phyloP scores from a whole-genome alignment of 2,888 invertebrate species.

The Hirtodrosophila confusa region DNA sequence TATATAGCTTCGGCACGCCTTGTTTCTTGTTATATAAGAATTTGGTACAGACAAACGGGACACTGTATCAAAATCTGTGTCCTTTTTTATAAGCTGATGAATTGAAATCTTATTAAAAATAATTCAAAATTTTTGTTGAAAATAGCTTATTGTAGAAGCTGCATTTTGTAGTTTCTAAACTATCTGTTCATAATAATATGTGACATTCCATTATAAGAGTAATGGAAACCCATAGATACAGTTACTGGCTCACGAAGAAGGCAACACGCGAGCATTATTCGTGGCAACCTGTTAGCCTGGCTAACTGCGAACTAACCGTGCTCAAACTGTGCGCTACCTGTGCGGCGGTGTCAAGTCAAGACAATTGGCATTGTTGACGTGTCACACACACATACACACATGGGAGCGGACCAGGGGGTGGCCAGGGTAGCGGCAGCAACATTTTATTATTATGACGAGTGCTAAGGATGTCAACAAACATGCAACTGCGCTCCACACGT shows the following conservation, averaged over 20 bases:
- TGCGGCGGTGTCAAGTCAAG: constrained; percentile 58
- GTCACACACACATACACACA: not conserved
- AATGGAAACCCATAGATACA: not conserved
- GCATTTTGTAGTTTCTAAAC: no score
- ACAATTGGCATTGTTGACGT: constrained; percentile 68
- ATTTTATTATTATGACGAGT: constrained; percentile 70
- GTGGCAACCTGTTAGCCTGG: constrained; percentile 20
- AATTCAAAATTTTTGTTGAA: no score
- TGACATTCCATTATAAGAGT: constrained; percentile 1
- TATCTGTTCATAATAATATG: not conserved
- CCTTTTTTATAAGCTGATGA: no score
- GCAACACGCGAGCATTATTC: constrained; percentile 26
- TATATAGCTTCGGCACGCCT: no score
- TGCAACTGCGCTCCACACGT: constrained; percentile 56
- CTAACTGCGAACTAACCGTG: constrained; percentile 14
- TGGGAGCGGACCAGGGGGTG: not conserved
- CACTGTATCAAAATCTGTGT: no score
- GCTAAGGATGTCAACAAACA: constrained; percentile 64
- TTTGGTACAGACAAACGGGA: no score
- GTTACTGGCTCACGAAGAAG: not conserved
- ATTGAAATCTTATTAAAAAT: no score
- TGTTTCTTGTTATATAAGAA: no score
- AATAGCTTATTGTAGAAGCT: no score
- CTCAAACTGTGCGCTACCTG: constrained; percentile 8
- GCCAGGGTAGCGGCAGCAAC: constrained; percentile 4